phyloP scores from a whole-genome alignment of 2,888 invertebrate genomes.

The Uropetala carovei region DNA sequence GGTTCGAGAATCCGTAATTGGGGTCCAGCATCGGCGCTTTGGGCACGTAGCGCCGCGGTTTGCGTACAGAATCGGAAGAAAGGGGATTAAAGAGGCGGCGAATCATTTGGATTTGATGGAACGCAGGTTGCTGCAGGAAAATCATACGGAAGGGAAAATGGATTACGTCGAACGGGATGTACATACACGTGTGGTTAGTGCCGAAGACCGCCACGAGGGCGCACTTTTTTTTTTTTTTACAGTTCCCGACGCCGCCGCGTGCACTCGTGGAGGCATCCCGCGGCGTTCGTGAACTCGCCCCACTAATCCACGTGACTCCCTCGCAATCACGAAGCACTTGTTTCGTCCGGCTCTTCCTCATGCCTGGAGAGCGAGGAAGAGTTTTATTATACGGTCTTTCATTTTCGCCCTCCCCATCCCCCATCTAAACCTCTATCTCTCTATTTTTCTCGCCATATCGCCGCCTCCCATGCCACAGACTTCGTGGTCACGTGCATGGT shows the following conservation, averaged over 20 bases:
- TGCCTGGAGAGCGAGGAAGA: background rate
- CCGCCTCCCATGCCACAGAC: background rate
- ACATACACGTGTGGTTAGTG: constrained; percentile 8
- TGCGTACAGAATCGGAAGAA: background rate
- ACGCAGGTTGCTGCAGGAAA: background rate
- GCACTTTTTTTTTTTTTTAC: background rate
- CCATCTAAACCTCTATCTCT: background rate
- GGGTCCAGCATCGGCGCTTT: constrained; percentile 21
- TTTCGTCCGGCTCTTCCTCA: background rate
- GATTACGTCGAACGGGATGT: background rate
- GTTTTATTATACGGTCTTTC: constrained; percentile 13
- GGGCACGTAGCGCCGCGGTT: constrained; percentile 37
- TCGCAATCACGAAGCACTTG: constrained; percentile 54
- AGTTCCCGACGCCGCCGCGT: constrained; percentile 30
- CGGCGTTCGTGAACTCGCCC: constrained; percentile 7
- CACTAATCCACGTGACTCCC: constrained; percentile 50
- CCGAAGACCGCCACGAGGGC: background rate
- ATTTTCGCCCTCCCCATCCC: background rate
- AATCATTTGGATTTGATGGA: constrained; percentile 14
- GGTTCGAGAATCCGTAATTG: constrained; percentile 4
- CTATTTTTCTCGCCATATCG: background rate
- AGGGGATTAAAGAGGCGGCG: background rate
- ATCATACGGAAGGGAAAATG: background rate
- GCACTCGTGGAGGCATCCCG: background rate
- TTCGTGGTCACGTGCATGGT: background rate